Base-by-base conservation (phyloP, 2,113 vertebrate species). In the Nansenia antarctica region DNA sequence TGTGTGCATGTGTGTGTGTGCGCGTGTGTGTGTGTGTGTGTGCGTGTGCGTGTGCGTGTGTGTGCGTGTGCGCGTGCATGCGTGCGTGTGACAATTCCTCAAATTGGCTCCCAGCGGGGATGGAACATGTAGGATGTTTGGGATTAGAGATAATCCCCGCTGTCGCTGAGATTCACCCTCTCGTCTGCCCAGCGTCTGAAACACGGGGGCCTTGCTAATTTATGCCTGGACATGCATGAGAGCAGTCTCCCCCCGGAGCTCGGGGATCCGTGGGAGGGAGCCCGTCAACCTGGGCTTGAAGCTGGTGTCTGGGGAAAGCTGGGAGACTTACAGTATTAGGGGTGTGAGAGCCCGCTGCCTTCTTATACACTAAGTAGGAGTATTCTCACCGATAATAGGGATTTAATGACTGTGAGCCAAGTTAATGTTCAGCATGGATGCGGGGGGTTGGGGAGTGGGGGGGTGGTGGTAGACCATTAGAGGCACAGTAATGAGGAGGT, bases 81-180 rank as follows among this genome's bases (percentile, higher is more conserved):
- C n/a, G n/a, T n/a, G n/a, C n/a, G 45, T 49, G 45, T 79, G 81
- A 82, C 66, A 64, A 81, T 80, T 79, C 57, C 62, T 69, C 47
- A 39, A 78, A 80, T 73, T 81, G 78, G 80, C 83, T 86, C 54
- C 81, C 77, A 71, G 75, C 70, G 73, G 71, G 84, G 75, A 72
- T 61, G 12, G 65, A 67, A 69, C 66, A 49, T 72, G 77, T 67
- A 69, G 31, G 54, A 76, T 84, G 82, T 82, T 72, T 57, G 74
- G 85, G 86, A 88, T 89, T 81, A 87, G 42, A 77, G 71, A 42
- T 86, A 82, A 88, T 89, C 81, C 80, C 79, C 74, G 79, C 83
- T 67, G 81, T 88, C 83, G 85, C 76, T 86, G 74, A 82, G 86
- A 86, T 86, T 89, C 85, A 87, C 88, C 84, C 85, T 83, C 76